Percentiles rank a stretch among this genome's conserved stretches.
These are phyloP conservation scores for Cheilosia vulpina DNA, from an alignment of 2,888 invertebrate species.

Conservation along the genomic window DNA sequence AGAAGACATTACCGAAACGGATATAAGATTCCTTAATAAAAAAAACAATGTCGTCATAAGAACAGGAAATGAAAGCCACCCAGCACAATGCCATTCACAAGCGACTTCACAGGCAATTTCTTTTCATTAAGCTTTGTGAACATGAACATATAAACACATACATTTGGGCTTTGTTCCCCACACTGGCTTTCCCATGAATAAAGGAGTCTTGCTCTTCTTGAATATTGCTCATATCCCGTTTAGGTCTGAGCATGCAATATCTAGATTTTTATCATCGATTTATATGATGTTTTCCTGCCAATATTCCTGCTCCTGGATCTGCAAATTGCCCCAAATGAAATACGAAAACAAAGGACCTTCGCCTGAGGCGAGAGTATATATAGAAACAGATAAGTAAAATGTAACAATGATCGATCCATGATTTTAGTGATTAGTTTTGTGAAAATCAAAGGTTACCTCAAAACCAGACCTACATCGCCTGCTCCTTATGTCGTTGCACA, in stretches of 20 bases:
- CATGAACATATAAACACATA: conserved; percentile 31
- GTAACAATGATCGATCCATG: too few species aligned
- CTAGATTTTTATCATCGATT: conserved; percentile 70
- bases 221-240: conserved; percentile 64
- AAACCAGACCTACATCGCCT: too few species aligned
- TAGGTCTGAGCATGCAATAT: conserved; percentile 64
- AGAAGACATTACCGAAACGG: conserved; percentile 46
- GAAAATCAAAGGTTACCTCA: too few species aligned
- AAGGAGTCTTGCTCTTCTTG: conserved; percentile 24
- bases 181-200: conserved; percentile 53
- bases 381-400: not conserved
- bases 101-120: conserved; percentile 69
- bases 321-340: conserved; percentile 39
- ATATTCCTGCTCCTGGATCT: conserved; percentile 28
- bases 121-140: conserved; percentile 67
- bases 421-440: too few species aligned
- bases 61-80: conserved; percentile 45
- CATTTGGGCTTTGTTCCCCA: conserved; percentile 51
- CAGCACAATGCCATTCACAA: conserved; percentile 34
- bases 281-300: conserved; percentile 60
- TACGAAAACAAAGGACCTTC: conserved; percentile 43
- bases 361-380: not conserved
- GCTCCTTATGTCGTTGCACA: too few species aligned
- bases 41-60: conserved; percentile 60
- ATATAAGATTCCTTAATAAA: conserved; percentile 62